phyloP scores from a whole-genome alignment of 2,888 invertebrate genomes.

The Macaria notata region DNA sequence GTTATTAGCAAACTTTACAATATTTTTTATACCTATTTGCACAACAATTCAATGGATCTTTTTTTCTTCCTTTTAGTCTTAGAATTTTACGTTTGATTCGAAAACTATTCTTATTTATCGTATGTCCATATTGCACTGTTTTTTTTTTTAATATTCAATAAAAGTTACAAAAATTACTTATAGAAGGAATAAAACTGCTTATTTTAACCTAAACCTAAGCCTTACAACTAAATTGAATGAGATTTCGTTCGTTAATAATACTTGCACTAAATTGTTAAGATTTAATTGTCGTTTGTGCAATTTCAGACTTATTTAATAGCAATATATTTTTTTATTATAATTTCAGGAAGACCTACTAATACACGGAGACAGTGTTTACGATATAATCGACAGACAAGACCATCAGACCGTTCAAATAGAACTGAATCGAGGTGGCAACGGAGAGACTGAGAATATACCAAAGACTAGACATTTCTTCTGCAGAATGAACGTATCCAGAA shows the following conservation, averaged over 20 bases:
- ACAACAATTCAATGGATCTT: too few relatives aligned
- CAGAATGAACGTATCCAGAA: constrained; percentile 98
- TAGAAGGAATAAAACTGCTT: not conserved
- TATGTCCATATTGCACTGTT: too few relatives aligned
- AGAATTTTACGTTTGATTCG: not conserved
- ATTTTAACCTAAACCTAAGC: too few relatives aligned
- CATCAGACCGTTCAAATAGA: constrained; percentile 98
- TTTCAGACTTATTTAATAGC: too few relatives aligned
- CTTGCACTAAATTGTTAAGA: too few relatives aligned
- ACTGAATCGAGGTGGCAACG: constrained; percentile 84
- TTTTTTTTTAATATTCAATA: not conserved
- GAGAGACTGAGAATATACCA: constrained; percentile 81
- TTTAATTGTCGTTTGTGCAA: too few relatives aligned
- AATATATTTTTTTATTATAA: not conserved
- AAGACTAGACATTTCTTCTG: constrained; percentile 94
- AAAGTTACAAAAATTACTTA: not conserved
- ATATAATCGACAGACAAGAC: constrained; percentile 99
- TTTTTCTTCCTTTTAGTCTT: not conserved
- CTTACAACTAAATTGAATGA: too few relatives aligned
- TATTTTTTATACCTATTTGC: too few relatives aligned
- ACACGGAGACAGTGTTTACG: constrained; percentile 99
- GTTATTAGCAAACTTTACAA: constrained; percentile 28
- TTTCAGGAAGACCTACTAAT: constrained; percentile 98
- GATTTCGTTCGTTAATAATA: too few relatives aligned
- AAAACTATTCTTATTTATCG: not conserved